A percentile compares a stretch with the other conserved stretches of the same genome.
phyloP scores from a whole-genome alignment of 2,113 vertebrate genomes.

The Pseudolaguvia tuberculata region DNA sequence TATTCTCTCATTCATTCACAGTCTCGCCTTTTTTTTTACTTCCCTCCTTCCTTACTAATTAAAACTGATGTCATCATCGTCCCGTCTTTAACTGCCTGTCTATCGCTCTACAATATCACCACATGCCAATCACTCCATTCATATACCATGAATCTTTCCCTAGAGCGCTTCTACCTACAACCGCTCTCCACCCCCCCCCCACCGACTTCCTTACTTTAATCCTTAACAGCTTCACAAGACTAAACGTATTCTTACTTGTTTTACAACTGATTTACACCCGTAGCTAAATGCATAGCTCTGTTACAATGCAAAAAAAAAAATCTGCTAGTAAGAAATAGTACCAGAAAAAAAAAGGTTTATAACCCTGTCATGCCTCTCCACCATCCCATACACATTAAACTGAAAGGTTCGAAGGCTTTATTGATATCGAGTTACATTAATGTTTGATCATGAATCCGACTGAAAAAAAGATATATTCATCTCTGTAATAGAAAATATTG shows the following conservation, averaged over 20 bases:
- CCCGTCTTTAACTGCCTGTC: background rate
- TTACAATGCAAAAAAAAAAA: constrained; percentile 46
- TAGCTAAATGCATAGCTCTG: constrained; percentile 42
- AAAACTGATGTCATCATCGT: constrained; percentile 4
- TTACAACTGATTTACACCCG: constrained; percentile 41
- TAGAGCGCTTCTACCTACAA: constrained; percentile 26
- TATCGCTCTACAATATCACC: background rate
- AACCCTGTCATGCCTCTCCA: constrained; percentile 19
- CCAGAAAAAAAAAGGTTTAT: constrained; percentile 29
- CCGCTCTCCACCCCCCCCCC: background rate
- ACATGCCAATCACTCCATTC: constrained; percentile 8
- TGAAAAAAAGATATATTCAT: too few species aligned
- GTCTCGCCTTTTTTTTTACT: background rate
- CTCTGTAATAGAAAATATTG: too few species aligned
- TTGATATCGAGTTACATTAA: too few species aligned
- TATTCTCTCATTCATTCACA: constrained; percentile 17
- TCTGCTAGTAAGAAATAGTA: constrained; percentile 26
- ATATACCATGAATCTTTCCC: constrained; percentile 33
- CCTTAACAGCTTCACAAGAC: constrained; percentile 44
- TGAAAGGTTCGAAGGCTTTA: constrained; percentile 17
- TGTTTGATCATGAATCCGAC: too few species aligned
- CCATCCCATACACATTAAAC: constrained; percentile 24
- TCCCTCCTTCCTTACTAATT: constrained; percentile 8
- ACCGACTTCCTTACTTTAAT: constrained; percentile 36
- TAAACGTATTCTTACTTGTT: constrained; percentile 49